Evolutionary conservation across 1,140 invertebrate species (phyloP).

Genomic region (Eumeta japonica): DNA sequence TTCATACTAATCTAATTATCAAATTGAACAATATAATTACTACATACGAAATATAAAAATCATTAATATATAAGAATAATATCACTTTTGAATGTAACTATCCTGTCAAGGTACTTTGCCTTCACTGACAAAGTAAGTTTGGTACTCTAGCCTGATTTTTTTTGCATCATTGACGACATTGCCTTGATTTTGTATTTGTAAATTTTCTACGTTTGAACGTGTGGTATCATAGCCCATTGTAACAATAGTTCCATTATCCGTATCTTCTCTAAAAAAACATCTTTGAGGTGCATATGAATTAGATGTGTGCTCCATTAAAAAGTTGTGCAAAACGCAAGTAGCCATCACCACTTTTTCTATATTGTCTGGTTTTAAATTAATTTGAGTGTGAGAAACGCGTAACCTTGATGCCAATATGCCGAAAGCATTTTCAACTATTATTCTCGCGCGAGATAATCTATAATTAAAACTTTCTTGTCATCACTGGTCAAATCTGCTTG

Average conservation of each 20-base stretch:
- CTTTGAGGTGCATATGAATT: constrained; percentile 16
- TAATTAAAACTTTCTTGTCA: constrained; percentile 11
- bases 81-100: too few relatives aligned
- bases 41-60: too few relatives aligned
- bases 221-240: constrained; percentile 8
- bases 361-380: too few relatives aligned
- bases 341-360: constrained; percentile 12
- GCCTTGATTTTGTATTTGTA: constrained; percentile 10
- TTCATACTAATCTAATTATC: too few relatives aligned
- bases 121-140: constrained; percentile 17
- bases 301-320: constrained; percentile 10
- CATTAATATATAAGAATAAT: too few relatives aligned
- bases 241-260: constrained; percentile 13
- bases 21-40: too few relatives aligned
- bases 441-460: too few relatives aligned
- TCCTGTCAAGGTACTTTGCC: constrained; percentile 18
- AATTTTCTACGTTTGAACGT: constrained; percentile 9
- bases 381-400: constrained; percentile 10
- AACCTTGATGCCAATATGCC: constrained; percentile 11
- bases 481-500: constrained; percentile 5
- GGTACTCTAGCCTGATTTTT: constrained; percentile 12
- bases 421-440: constrained; percentile 13
- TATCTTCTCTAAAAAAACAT: constrained; percentile 19
- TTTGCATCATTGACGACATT: constrained; percentile 16
- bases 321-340: constrained; percentile 15